Base-by-base conservation (phyloP, 2,888 invertebrate species). In the Dryadula phaetusa region DNA sequence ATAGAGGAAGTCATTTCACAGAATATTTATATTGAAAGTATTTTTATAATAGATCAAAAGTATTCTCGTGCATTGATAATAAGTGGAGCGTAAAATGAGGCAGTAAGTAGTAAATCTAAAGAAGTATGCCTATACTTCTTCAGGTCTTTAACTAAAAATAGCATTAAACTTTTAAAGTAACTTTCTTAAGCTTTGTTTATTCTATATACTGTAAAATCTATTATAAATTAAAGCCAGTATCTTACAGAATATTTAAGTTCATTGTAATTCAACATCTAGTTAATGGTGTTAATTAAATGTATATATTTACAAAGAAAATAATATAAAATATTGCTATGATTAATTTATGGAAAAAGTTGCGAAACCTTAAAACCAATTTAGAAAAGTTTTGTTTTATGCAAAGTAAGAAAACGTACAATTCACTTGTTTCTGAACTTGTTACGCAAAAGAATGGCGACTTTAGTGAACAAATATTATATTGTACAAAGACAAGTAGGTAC, bases 291-390 rank as follows among this genome's bases (percentile, higher is more conserved):
- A 10, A 53, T 20, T 3, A 18, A 18, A 16, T n/a, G 18, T 34
- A 18, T 34, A 20, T 20, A 20, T 54, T 54, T 37, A 54, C 20
- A 46, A 16, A 46, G n/a, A 32, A 65, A 58, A 40, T 37, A 58
- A 20, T 40, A 37, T 37, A 64, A 63, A 67, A 44, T 52, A 63
- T 25, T 63, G 34, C 58, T 61, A 53, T 65, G n/a, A 56, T 22
- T 40, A 69, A 87, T 87, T 87, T 85, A 86, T 85, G 83, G 84
- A 85, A 82, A 87, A 86, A 85, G 83, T 87, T 86, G 76, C 56
- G 75, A 77, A 82, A 81, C 78, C 82, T 83, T 80, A 81, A 81
- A 84, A 85, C 82, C 82, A 85, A 84, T 85, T 87, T 82, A 56
- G 74, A 74, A 79, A 84, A 83, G 78, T 83, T 85, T 81, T 83